A percentile compares a stretch with the other conserved stretches of the same genome.
Evolutionary conservation across 2,888 invertebrate species (phyloP).

Genomic region (Tortricodes alternella): DNA sequence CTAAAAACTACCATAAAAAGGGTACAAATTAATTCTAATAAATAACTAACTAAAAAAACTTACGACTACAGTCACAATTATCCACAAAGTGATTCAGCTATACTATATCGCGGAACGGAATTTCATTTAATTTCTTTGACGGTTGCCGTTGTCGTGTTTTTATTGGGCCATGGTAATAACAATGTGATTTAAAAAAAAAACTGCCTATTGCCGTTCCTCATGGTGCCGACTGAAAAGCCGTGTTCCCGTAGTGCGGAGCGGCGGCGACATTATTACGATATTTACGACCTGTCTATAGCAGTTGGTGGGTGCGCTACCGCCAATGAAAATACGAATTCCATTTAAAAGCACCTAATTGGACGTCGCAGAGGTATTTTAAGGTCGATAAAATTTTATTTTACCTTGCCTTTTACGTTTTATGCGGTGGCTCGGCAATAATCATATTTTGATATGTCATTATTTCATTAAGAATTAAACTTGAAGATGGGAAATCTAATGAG

Average conservation of each 20-base stretch:
- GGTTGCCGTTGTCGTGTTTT: no score
- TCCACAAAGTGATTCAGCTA: no score
- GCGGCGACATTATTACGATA: slow-evolving; percentile 31
- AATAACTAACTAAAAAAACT: no score
- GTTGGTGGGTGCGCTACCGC: slow-evolving; percentile 29
- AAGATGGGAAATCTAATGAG: not conserved
- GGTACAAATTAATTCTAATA: no score
- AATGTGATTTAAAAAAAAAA: not conserved
- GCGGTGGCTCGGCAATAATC: not conserved
- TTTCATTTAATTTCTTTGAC: no score
- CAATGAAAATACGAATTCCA: slow-evolving; percentile 35
- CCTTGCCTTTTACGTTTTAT: slow-evolving; percentile 6
- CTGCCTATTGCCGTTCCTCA: not conserved
- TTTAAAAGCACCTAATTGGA: slow-evolving; percentile 32
- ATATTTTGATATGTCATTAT: not conserved
- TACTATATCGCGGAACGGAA: no score
- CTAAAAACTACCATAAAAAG: no score
- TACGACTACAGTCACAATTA: no score
- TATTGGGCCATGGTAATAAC: not conserved
- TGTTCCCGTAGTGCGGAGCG: slow-evolving; percentile 20
- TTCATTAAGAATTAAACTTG: not conserved
- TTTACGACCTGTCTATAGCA: slow-evolving; percentile 39
- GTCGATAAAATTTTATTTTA: slow-evolving; percentile 31
- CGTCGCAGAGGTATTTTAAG: slow-evolving; percentile 24
- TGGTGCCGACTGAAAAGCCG: slow-evolving; percentile 3